Evolutionary conservation across 2,888 invertebrate species (phyloP).

Genomic region (Dione vanillae): DNA sequence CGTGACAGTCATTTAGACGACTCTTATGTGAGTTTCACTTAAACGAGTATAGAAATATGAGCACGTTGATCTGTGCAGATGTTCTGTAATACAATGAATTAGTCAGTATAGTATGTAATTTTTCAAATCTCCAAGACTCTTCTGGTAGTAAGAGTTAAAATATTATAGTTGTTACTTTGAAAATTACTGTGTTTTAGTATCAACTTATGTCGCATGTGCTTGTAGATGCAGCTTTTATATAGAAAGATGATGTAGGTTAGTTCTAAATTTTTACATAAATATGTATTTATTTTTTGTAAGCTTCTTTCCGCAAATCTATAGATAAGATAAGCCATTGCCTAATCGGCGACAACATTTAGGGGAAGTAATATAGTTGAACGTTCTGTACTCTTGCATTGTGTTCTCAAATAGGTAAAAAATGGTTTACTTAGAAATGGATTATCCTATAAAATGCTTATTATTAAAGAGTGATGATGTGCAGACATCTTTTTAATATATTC

Average conservation of each 20-base stretch:
- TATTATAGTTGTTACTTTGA: neutral
- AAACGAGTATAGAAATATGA: slow-evolving; percentile 2
- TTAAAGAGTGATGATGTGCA: no score
- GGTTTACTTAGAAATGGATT: no score
- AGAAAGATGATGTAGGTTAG: neutral
- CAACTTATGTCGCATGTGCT: neutral
- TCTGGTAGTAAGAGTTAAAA: neutral
- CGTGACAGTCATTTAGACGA: slow-evolving; percentile 4
- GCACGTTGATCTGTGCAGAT: neutral
- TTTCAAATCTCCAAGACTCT: slow-evolving; percentile 5
- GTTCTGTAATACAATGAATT: slow-evolving; percentile 8
- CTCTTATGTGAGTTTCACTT: neutral
- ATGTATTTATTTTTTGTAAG: no score
- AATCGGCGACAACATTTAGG: no score
- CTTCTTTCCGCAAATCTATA: no score
- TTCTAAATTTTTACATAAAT: no score
- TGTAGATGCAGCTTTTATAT: neutral
- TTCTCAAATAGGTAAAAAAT: no score
- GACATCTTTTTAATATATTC: no score
- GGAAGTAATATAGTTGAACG: no score
- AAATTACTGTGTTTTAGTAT: neutral
- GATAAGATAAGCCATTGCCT: no score
- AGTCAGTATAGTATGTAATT: neutral
- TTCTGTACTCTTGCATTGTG: no score
- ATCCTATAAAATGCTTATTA: no score